A percentile compares a stretch with the other conserved stretches of the same genome.
Conservation (phyloP, 1,140 invertebrate genomes). For the Cylas formicarius region DNA sequence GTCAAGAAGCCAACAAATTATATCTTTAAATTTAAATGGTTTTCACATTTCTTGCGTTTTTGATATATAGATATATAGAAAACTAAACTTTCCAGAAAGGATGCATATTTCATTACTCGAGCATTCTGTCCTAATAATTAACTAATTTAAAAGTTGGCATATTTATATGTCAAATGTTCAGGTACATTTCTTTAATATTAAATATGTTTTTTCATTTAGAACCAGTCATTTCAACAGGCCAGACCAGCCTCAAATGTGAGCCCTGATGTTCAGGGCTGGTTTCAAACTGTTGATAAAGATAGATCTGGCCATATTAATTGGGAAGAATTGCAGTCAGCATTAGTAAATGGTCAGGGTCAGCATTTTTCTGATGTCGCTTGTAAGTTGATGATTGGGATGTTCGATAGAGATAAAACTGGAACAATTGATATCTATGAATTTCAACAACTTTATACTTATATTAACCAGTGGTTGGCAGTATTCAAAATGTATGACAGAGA, state of each 20-base stretch:
- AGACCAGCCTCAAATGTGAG: constrained; percentile 30
- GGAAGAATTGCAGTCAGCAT: constrained; percentile 68
- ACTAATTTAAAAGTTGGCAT: no score
- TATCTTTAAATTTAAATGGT: no score
- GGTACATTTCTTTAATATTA: no score
- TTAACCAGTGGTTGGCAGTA: constrained; percentile 78
- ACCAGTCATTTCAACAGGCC: constrained; percentile 19
- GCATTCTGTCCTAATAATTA: no score
- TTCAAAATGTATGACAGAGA: constrained; percentile 79
- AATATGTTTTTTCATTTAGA: no score
- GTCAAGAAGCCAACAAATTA: no score
- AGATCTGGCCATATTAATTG: constrained; percentile 74
- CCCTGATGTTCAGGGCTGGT: constrained; percentile 74
- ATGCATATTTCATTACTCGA: no score
- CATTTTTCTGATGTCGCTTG: constrained; percentile 80
- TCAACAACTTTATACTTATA: constrained; percentile 78
- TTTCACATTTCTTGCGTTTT: no score
- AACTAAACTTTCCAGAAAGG: no score
- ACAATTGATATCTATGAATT: constrained; percentile 84
- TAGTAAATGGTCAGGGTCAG: constrained; percentile 80
- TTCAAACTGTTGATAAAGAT: constrained; percentile 72
- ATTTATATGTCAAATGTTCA: no score
- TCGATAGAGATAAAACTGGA: constrained; percentile 77
- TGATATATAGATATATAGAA: no score
- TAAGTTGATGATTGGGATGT: constrained; percentile 89